phyloP scores from a whole-genome alignment of 1,140 invertebrate genomes.

The Micrasema minimum region DNA sequence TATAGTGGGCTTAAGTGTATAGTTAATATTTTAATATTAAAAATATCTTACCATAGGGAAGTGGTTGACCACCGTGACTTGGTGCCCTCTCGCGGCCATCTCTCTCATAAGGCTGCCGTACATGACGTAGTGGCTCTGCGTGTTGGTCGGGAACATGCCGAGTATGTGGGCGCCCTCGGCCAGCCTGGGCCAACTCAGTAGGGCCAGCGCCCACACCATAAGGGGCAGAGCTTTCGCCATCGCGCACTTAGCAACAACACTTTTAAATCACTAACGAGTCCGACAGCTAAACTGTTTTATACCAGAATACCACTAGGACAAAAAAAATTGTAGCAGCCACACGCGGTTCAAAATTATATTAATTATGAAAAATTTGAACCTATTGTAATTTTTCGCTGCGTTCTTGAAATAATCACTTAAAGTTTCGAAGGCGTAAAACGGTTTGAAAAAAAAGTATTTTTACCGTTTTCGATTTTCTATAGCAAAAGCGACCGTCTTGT shows the following conservation, averaged over 20 bases:
- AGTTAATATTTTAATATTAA: background rate
- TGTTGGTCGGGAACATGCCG: constrained; percentile 64
- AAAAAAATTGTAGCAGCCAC: background rate
- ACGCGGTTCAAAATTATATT: too few relatives aligned
- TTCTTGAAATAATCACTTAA: too few relatives aligned
- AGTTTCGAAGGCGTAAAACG: too few relatives aligned
- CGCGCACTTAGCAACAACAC: too few relatives aligned
- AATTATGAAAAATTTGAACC: too few relatives aligned
- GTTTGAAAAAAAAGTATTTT: too few relatives aligned
- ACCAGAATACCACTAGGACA: too few relatives aligned
- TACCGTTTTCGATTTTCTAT: too few relatives aligned
- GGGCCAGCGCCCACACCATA: constrained; percentile 49
- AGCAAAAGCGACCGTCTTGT: too few relatives aligned
- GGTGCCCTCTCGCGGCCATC: constrained; percentile 71
- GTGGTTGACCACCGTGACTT: constrained; percentile 76
- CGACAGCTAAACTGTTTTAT: too few relatives aligned
- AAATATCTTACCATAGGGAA: constrained; percentile 66
- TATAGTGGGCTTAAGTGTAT: too few relatives aligned
- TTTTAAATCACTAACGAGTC: background rate
- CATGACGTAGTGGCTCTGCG: constrained; percentile 65
- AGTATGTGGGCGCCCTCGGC: constrained; percentile 60
- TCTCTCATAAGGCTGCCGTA: constrained; percentile 70
- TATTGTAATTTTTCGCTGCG: too few relatives aligned
- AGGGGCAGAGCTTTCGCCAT: constrained; percentile 1
- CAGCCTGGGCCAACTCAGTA: constrained; percentile 53